phyloP scores from a whole-genome alignment of 2,113 vertebrate genomes.

The Cathartes aura region DNA sequence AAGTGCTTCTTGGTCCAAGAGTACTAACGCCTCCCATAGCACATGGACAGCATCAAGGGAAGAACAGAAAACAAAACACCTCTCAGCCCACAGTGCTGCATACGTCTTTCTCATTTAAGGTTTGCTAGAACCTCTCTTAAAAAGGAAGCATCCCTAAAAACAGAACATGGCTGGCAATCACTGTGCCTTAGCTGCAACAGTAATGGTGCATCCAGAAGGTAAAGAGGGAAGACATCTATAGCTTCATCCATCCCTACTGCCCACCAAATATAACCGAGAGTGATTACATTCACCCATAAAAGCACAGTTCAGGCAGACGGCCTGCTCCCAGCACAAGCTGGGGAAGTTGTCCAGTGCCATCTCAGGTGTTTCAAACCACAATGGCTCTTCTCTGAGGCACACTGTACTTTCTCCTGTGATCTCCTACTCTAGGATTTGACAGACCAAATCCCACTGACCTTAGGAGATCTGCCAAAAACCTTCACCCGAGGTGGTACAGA shows the following conservation, averaged over 20 bases:
- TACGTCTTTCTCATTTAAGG: not conserved
- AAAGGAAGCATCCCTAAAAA: not conserved
- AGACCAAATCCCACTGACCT: not conserved
- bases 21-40: fast-evolving
- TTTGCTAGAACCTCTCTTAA: not conserved
- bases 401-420: not conserved
- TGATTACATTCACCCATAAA: not conserved
- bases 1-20: not conserved
- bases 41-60: not conserved
- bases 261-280: not conserved
- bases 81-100: not conserved
- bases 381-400: not conserved
- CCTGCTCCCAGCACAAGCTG: not conserved
- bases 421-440: not conserved
- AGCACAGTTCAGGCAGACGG: not conserved
- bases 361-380: not conserved
- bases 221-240: not conserved
- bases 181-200: not conserved
- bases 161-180: not conserved
- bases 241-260: not conserved
- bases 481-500: not conserved
- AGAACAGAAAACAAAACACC: not conserved
- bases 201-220: not conserved
- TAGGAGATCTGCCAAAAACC: not conserved
- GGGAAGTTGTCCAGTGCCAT: not conserved